These are phyloP conservation scores for Ichneumon xanthorius DNA, from an alignment of 2,888 invertebrate genomes.

Conservation along the genomic window DNA sequence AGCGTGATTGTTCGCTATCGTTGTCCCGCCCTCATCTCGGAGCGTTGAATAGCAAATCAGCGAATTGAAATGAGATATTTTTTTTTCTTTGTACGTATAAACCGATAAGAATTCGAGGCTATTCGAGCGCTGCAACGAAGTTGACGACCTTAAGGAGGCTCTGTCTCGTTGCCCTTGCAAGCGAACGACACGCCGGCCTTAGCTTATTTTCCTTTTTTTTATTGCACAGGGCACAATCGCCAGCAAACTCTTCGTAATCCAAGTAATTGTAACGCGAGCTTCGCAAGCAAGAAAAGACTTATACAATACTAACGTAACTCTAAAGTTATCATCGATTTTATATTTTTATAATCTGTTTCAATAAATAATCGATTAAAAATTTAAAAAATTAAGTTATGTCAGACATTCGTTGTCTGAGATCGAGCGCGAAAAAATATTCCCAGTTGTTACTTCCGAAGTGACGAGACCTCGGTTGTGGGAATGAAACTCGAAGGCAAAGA, in stretches of 20 bases:
- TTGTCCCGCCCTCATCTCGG: background rate
- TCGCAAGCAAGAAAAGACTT: conserved; percentile 7
- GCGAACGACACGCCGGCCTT: background rate
- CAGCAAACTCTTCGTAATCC: background rate
- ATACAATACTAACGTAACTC: background rate
- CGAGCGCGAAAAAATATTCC: background rate
- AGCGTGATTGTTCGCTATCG: background rate
- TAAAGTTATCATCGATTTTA: conserved; percentile 16
- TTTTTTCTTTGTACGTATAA: background rate
- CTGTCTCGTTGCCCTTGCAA: conserved; percentile 5
- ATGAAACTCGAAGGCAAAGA: background rate
- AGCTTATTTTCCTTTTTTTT: background rate
- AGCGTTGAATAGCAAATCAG: conserved; percentile 2
- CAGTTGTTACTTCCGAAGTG: background rate
- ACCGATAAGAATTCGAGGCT: background rate
- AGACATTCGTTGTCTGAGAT: background rate
- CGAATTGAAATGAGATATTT: background rate
- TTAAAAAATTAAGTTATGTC: background rate
- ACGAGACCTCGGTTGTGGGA: background rate
- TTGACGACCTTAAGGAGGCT: background rate
- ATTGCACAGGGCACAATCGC: background rate
- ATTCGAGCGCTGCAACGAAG: background rate
- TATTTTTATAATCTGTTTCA: conserved; percentile 4
- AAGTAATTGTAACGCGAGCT: background rate
- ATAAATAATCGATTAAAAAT: background rate